Percentiles rank a stretch among this genome's conserved stretches.
These are phyloP conservation scores for Conopomorpha cramerella DNA, from an alignment of 1,140 invertebrate genomes.

Conservation along the genomic window DNA sequence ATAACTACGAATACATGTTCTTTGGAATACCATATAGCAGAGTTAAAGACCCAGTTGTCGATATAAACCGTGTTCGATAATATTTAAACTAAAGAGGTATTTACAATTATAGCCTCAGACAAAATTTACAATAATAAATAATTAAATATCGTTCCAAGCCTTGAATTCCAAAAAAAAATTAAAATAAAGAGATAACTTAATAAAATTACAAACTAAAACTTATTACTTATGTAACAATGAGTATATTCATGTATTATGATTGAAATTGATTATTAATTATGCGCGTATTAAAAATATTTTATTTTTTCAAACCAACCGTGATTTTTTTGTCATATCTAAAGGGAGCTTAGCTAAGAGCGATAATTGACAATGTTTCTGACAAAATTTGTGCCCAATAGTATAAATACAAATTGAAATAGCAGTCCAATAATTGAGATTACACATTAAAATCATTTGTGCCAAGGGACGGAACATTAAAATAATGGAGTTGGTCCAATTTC, in stretches of 20 bases:
- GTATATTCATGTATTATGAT: conserved; percentile 54
- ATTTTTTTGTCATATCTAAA: neutral
- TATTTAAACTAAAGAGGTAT: conserved; percentile 33
- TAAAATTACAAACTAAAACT: conserved; percentile 49
- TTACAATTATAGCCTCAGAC: conserved; percentile 46
- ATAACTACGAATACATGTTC: too few species aligned
- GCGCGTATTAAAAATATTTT: neutral
- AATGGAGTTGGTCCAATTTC: too few species aligned
- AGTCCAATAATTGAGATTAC: too few species aligned
- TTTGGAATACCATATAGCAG: too few species aligned
- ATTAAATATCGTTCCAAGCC: conserved; percentile 23
- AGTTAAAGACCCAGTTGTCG: too few species aligned
- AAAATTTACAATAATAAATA: conserved; percentile 41
- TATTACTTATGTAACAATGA: conserved; percentile 33
- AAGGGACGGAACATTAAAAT: conserved; percentile 40
- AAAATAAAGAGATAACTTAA: conserved; percentile 15
- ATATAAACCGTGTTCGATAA: conserved; percentile 9
- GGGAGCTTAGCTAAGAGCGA: too few species aligned
- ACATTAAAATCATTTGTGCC: conserved; percentile 19
- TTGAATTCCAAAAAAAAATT: conserved; percentile 24
- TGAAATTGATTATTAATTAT: conserved; percentile 21
- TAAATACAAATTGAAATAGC: neutral
- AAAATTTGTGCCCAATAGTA: neutral
- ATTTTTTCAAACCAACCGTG: too few species aligned
- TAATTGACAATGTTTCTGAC: neutral